Evolutionary conservation across 2,888 invertebrate species (phyloP), one percentile per base, ranked within the genome.

Genomic region (Abscondita cerata): DNA sequence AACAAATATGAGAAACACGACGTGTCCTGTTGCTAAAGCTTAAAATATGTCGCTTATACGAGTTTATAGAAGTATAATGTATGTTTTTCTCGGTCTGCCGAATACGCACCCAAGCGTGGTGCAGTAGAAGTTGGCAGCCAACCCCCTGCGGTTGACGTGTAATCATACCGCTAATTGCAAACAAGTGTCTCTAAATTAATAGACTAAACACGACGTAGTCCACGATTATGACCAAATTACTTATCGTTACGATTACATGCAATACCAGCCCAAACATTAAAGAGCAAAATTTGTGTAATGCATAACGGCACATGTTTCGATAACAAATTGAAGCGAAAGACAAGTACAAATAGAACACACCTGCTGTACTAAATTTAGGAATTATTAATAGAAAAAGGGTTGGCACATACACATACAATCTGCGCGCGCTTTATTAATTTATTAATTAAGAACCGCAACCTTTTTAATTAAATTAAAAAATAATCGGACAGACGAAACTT

Each of bases 141-240:
- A 67, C 68, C 64, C 66, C 67, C 70, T 68, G 70, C 55, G 64
- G 66, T 66, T 70, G 70, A 68, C 70, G 66, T 70, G 65, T 65
- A 70, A 70, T 70, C 65, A 66, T 62, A 64, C 65, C 64, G 64
- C 70, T 70, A 70, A 69, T 69, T 68, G 59, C 64, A 63, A 67
- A 62, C 60, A 66, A 59, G 64, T 65, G 65, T 64, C 62, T 66
- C 61, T 59, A 57, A 62, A 64, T 68, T 66, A 66, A 66, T 68
- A 62, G 68, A 50, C 59, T 47, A 54, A 59, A 59, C 59, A 50
- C 54, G 56, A 47, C 52, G 44, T 53, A 62, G 57, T 41, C 41
- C 50, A 53, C 25, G 44, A 40, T 36, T 48, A 36, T 48, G 47
- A 31, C 31, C 15, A n/a, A n/a, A 13, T 31, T 48, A 20, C 31